Conservation (phyloP, 2,113 vertebrate species). For the Pseudopodoces humilis region DNA sequence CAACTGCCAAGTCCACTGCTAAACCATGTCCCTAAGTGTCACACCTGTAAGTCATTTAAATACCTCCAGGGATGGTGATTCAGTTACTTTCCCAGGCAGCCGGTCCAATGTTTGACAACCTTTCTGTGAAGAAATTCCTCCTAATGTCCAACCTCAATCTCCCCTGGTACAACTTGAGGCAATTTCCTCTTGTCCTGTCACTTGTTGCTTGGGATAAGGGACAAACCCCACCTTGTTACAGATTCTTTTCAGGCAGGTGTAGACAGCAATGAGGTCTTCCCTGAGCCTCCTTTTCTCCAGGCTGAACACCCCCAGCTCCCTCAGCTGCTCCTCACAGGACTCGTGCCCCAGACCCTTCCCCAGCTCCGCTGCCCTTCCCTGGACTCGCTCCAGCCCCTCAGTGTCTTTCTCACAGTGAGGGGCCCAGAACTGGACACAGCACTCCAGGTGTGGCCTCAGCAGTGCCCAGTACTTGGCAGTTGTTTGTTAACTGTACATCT, state of each 20-base stretch:
- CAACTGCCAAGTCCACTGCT: not conserved
- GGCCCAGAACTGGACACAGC: not conserved
- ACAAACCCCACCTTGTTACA: not conserved
- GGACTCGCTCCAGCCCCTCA: fast-evolving
- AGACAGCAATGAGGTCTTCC: fast-evolving
- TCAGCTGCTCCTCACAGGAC: not conserved
- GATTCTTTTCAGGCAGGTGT: not conserved
- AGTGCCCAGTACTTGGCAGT: not conserved
- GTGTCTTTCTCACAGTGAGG: fast-evolving
- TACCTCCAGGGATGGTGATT: not conserved
- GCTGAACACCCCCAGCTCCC: not conserved
- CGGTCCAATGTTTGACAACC: not conserved
- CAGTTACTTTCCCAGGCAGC: not conserved
- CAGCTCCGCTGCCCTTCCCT: fast-evolving
- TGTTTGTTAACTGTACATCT: too few species aligned
- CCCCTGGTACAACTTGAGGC: not conserved
- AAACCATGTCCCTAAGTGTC: not conserved
- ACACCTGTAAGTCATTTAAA: not conserved
- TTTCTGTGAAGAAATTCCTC: not conserved
- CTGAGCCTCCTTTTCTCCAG: not conserved
- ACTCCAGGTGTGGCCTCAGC: not conserved
- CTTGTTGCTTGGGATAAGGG: not conserved
- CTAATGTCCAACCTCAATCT: not conserved
- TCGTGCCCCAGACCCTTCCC: not conserved
- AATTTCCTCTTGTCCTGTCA: not conserved